These are phyloP conservation scores for Meliscaeva auricollis DNA, from an alignment of 2,888 invertebrate genomes.

Conservation along the genomic window DNA sequence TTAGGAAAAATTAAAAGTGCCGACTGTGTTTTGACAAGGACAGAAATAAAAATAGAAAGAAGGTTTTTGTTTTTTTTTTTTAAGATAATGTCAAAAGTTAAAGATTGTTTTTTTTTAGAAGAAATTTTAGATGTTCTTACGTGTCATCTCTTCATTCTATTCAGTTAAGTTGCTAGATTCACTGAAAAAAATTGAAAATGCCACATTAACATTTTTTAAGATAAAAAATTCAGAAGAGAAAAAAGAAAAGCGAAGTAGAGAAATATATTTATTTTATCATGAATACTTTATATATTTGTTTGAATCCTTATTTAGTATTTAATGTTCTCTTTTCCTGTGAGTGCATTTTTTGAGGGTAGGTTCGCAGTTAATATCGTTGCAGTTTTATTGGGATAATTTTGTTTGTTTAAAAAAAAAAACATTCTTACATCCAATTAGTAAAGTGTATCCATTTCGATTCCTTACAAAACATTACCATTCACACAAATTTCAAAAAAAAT, in stretches of 20 bases:
- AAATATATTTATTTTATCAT: background rate
- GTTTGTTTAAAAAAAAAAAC: background rate
- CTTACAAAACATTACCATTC: slow-evolving; percentile 11
- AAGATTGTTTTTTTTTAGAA: too few relatives aligned
- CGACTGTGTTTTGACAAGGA: too few relatives aligned
- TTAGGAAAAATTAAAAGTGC: too few relatives aligned
- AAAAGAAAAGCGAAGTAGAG: background rate
- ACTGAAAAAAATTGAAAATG: too few relatives aligned
- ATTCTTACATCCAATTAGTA: slow-evolving; percentile 50
- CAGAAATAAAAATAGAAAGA: too few relatives aligned
- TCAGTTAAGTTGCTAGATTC: too few relatives aligned
- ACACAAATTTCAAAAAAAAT: background rate
- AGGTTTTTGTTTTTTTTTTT: too few relatives aligned
- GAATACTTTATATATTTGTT: background rate
- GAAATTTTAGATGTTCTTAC: too few relatives aligned
- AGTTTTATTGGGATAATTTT: background rate
- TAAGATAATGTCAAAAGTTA: too few relatives aligned
- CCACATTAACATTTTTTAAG: too few relatives aligned
- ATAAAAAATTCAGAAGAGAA: background rate
- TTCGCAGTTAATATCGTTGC: background rate
- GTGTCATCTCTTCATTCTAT: too few relatives aligned
- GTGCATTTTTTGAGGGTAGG: background rate
- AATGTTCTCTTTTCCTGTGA: background rate
- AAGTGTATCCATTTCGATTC: slow-evolving; percentile 32
- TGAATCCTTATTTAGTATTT: background rate